Evolutionary conservation across 1,140 invertebrate genomes (phyloP).

Genomic region (Radopholus similis): DNA sequence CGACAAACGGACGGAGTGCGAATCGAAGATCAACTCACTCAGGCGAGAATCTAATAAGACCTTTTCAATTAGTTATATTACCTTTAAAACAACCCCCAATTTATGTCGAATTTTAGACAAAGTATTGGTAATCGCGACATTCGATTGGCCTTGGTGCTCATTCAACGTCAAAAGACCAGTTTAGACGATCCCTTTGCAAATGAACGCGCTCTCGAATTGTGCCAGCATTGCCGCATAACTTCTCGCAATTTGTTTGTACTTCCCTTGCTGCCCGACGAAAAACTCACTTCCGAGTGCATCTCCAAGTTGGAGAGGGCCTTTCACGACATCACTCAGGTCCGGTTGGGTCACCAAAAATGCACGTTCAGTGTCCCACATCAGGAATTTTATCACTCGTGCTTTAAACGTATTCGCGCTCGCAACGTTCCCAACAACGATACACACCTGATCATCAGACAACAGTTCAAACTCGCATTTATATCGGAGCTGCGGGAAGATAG

Average conservation of each 20-base stretch:
- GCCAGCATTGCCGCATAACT: constrained; percentile 81
- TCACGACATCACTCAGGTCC: constrained; percentile 76
- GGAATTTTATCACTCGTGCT: constrained; percentile 82
- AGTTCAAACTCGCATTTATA: constrained; percentile 94
- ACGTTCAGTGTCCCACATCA: too few species aligned
- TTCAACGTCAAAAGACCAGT: constrained; percentile 23
- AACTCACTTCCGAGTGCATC: constrained; percentile 11
- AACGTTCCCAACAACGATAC: constrained; percentile 40
- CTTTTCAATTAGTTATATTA: not conserved
- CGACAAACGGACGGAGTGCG: constrained; percentile 87
- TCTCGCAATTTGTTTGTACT: constrained; percentile 85
- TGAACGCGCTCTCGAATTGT: constrained; percentile 81
- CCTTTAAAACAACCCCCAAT: not conserved
- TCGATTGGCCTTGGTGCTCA: constrained; percentile 31
- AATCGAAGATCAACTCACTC: constrained; percentile 59
- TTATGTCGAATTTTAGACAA: constrained; percentile 26
- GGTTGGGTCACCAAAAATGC: not conserved
- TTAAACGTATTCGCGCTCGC: constrained; percentile 63
- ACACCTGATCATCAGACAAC: constrained; percentile 75
- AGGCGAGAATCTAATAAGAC: constrained; percentile 10
- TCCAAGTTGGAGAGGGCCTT: constrained; percentile 79
- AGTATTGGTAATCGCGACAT: constrained; percentile 30
- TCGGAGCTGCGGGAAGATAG: constrained; percentile 87
- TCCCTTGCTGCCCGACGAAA: constrained; percentile 77
- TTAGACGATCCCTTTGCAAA: constrained; percentile 78